Conservation (phyloP, 2,888 invertebrate species). For the Ornithoptera alexandrae region DNA sequence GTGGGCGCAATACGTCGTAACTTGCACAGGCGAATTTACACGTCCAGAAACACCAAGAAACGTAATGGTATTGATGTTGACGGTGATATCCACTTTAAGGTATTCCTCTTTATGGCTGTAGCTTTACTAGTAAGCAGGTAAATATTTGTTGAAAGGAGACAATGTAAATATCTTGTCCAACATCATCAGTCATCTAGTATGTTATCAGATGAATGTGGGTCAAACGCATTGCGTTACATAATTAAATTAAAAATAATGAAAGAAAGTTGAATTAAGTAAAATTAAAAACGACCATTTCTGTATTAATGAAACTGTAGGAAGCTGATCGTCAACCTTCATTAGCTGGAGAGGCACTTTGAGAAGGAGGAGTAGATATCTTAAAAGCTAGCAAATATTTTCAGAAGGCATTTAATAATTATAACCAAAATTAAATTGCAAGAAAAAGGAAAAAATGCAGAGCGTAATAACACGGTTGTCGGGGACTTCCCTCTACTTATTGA, state of each 20-base stretch:
- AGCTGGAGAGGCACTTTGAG: no score
- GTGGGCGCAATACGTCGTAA: constrained; percentile 15
- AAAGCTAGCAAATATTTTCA: neutral
- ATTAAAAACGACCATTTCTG: neutral
- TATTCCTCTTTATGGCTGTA: neutral
- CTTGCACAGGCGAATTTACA: neutral
- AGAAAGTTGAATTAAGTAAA: neutral
- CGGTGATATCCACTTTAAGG: neutral
- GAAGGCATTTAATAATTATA: neutral
- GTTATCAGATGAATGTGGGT: no score
- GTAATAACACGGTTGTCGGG: neutral
- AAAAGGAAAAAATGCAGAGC: neutral
- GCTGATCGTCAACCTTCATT: no score
- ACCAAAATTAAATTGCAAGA: neutral
- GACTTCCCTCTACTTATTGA: constrained; percentile 28
- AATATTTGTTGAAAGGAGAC: no score
- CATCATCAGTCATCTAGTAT: no score
- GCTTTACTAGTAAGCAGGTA: no score
- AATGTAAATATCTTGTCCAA: no score
- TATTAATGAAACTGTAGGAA: neutral
- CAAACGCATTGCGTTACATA: no score
- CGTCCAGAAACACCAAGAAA: no score
- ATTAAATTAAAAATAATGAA: no score
- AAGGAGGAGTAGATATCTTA: neutral
- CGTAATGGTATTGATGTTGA: neutral